Evolutionary conservation across 1,140 invertebrate species (phyloP).

Genomic region (Drosophila asahinai): DNA sequence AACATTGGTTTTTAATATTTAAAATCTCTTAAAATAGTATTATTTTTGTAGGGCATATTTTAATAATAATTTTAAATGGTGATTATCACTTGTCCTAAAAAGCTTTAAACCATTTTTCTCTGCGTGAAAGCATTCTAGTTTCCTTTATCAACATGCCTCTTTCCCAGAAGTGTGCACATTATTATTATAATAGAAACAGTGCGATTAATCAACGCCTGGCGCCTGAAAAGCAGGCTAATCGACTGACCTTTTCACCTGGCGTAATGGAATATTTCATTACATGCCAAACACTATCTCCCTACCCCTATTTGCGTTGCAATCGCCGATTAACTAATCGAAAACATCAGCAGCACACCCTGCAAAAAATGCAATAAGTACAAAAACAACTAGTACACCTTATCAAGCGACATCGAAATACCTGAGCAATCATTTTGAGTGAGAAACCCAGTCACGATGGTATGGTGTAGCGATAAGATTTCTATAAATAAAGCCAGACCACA

Average conservation of each 20-base stretch:
- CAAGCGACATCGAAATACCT: constrained; percentile 23
- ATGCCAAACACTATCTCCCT: neutral
- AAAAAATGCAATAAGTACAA: constrained; percentile 12
- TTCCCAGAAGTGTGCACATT: neutral
- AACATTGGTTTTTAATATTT: neutral
- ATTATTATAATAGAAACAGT: neutral
- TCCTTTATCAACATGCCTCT: neutral
- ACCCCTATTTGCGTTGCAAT: constrained; percentile 9
- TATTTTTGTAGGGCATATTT: no score
- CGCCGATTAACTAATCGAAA: constrained; percentile 13
- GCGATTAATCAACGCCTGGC: constrained; percentile 24
- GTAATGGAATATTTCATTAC: constrained; percentile 31
- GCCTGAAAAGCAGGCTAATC: constrained; percentile 9
- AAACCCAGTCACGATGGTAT: constrained; percentile 27
- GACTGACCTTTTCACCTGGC: constrained; percentile 31
- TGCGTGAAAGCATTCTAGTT: neutral
- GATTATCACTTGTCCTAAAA: no score
- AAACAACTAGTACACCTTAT: constrained; percentile 5
- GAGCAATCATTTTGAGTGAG: constrained; percentile 13
- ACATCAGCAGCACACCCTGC: constrained; percentile 6
- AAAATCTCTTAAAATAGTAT: neutral
- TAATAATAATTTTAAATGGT: no score
- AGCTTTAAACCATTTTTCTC: neutral
- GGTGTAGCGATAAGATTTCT: constrained; percentile 19
- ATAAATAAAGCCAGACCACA: neutral